Evolutionary conservation across 2,797 vertebrate genomes (phyloP), one percentile per base, ranked within the genome.

Genomic region (Stomatorhinus walkeri): DNA sequence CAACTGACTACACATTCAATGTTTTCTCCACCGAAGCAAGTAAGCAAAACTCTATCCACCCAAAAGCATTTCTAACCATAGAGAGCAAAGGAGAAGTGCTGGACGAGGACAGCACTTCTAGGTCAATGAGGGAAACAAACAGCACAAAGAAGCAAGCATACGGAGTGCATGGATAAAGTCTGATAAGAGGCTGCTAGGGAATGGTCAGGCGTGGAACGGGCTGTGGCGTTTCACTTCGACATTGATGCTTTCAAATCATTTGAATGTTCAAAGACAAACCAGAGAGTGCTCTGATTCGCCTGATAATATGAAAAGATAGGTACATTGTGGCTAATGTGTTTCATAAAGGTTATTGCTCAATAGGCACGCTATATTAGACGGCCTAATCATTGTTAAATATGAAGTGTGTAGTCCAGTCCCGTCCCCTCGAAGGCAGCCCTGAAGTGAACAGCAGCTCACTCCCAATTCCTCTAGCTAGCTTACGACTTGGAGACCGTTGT

Each of bases 291-390:
- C 83, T 86, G 81, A 59, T 85, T 68, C 48, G 52, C 28, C 43
- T 59, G 46, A 36, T 64, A 51, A 79, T 88, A 24, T 84, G 28
- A 87, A 87, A 49, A 48, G 49, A 81, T 43, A 86, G 91, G 85
- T 88, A 85, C n/a, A 72, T 3, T 19, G 88, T 89, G 91, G 88
- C 72, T 87, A 81, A 87, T 90, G 59, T 87, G 49, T 93, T 85
- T 91, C 88, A 92, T 93, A 59, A 91, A 91, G 91, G 91, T 95
- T 96, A 96, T 96, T 96, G 95, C 95, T 96, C 92, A 92, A 92
- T 92, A 92, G 94, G 92, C 91, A 76, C 84, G 64, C 51, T 43
- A 9, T 28, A 56, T 16, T 32, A 56, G 56, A 49, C 28, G 48
- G 84, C 56, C 84, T 87, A n/a, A 40, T 87, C 10, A 49, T 54